These are phyloP conservation scores for Plebejus anna DNA, from an alignment of 2,888 invertebrate genomes.

Conservation along the genomic window DNA sequence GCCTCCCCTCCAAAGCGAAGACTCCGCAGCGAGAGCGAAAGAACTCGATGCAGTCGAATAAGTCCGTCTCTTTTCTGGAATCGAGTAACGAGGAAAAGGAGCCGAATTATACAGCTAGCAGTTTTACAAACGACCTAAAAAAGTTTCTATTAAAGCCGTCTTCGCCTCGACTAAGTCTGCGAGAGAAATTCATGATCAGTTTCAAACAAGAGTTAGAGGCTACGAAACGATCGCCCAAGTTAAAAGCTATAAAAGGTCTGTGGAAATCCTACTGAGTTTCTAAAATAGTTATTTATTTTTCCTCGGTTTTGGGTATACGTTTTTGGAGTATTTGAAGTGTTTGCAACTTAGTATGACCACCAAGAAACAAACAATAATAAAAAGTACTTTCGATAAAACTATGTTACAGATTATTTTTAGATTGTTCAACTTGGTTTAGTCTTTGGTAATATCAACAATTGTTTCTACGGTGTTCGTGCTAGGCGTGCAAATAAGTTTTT, in stretches of 20 bases:
- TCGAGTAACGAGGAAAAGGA: slow-evolving; percentile 67
- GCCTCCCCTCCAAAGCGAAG: slow-evolving; percentile 49
- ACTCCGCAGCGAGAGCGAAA: slow-evolving; percentile 53
- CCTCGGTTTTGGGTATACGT: slow-evolving; percentile 33
- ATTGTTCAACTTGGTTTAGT: not conserved
- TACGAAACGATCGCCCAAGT: slow-evolving; percentile 68
- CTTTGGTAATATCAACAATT: not conserved
- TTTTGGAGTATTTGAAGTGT: not conserved
- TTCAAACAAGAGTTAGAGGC: slow-evolving; percentile 73
- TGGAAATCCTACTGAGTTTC: slow-evolving; percentile 71
- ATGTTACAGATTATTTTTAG: not conserved
- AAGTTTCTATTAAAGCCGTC: slow-evolving; percentile 69
- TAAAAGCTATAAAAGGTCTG: slow-evolving; percentile 72
- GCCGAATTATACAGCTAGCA: slow-evolving; percentile 74
- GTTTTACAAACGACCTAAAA: slow-evolving; percentile 75
- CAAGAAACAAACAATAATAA: not conserved
- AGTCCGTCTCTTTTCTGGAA: slow-evolving; percentile 73
- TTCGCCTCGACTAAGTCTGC: slow-evolving; percentile 65
- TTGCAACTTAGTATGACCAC: not conserved
- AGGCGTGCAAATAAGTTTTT: not conserved
- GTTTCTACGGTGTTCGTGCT: not conserved
- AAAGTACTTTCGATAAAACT: not conserved
- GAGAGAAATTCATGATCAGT: slow-evolving; percentile 72
- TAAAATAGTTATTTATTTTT: slow-evolving; percentile 31
- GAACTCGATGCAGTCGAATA: slow-evolving; percentile 70